Base-by-base conservation (phyloP, 2,888 invertebrate genomes). In the Nesidiocoris tenuis region DNA sequence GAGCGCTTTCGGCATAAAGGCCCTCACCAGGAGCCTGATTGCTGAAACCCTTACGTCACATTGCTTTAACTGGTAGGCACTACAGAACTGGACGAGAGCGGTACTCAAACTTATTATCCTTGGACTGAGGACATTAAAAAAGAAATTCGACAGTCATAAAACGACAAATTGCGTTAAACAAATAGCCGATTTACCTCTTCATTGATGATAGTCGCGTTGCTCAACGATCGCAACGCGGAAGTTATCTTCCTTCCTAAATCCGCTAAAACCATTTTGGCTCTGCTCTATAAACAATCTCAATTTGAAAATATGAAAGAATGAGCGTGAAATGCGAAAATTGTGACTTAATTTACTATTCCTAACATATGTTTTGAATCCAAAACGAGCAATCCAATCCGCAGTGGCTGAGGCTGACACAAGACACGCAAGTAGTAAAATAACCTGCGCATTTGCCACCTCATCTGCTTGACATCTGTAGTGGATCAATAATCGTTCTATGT, bases 171-270 rank as follows among this genome's bases (percentile, higher is more conserved):
- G n/a, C n/a, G n/a, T n/a, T n/a, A n/a, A n/a, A n/a, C n/a, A n/a
- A n/a, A n/a, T n/a, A n/a, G n/a, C 24, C 22, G n/a, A 81, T 84
- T 85, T 87, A 94, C 95, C 89, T 98, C 97, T 87, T 98, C 96
- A 87, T 98, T 98, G 82, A 98, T 98, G 80, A 98, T 93, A 65
- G 98, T 98, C 78, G 98, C 98, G 87, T 96, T 96, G 86, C 97
- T 98, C 80, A 99, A 87, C 74, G 97, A 97, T 84, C 97, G 94
- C 85, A 99, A 87, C 79, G 99, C 99, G 85, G 95, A 94, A 83
- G 98, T 98, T 84, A 99, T 99, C 88, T 98, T 98, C 84, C 99
- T 92, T 84, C 99, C 99, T 85, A 99, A 90, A 89, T 99, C 99
- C 82, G 99, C 99, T 90, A 99, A 93, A 85, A 99, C 99, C 99